Evolutionary conservation across 2,888 invertebrate species (phyloP).

Genomic region (Brachyptera risi): DNA sequence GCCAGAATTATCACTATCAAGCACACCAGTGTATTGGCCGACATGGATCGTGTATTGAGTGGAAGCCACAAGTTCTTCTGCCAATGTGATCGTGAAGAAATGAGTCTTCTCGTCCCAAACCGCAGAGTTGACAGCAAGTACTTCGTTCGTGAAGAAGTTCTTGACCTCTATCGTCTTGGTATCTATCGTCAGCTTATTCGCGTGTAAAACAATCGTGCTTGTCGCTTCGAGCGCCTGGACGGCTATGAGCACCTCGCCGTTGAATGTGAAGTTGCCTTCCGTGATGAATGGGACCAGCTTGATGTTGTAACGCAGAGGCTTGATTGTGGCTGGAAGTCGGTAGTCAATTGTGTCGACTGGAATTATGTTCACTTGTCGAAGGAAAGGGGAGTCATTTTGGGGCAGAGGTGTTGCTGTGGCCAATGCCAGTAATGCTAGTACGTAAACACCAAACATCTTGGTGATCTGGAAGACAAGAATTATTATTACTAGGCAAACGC

Average conservation of each 20-base stretch:
- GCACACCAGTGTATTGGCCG: slow-evolving; percentile 26
- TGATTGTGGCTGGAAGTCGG: slow-evolving; percentile 18
- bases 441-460: background rate
- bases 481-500: too few relatives aligned
- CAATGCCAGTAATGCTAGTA: background rate
- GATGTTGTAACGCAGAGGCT: slow-evolving; percentile 24
- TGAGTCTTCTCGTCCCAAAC: background rate
- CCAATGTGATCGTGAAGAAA: slow-evolving; percentile 59
- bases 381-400: background rate
- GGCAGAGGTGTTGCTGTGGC: background rate
- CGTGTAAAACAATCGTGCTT: slow-evolving; percentile 37
- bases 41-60: slow-evolving; percentile 23
- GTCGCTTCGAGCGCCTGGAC: slow-evolving; percentile 44
- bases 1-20: slow-evolving; percentile 33
- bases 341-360: background rate
- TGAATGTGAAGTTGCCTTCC: slow-evolving; percentile 23
- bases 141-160: background rate
- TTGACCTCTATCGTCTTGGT: background rate
- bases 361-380: background rate
- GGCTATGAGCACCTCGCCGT: slow-evolving; percentile 15
- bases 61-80: background rate
- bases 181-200: slow-evolving; percentile 20
- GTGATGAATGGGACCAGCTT: slow-evolving; percentile 23
- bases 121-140: background rate
- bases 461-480: too few relatives aligned